Base-by-base conservation (phyloP, 2,113 vertebrate genomes). In the Pimephales promelas region DNA sequence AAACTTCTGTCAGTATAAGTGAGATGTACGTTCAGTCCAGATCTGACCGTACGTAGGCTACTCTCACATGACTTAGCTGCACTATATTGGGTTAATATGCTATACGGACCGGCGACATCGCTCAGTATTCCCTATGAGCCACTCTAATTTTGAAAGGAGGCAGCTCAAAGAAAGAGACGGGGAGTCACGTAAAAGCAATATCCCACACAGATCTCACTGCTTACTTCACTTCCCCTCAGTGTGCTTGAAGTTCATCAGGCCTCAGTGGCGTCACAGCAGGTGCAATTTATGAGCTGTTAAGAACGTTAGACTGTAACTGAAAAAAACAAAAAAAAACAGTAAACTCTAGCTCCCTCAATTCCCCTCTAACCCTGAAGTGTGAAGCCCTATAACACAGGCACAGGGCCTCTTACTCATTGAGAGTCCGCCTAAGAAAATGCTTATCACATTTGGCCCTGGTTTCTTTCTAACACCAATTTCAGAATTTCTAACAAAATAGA, bases 211-310 rank as follows among this genome's bases (percentile, higher is more conserved):
- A 43, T 59, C n/a, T 31, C 31, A 6, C n/a, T 22, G 20, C 70
- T 54, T 54, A 70, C 62, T 70, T 82, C 36, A 68, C 49, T 75
- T 76, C 70, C 84, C 82, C 52, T 74, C 68, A 56, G 77, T 43
- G 31, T 77, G 61, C 77, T 86, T 79, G 26, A 64, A 78, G 81
- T 43, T 88, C 49, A 61, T 26, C 26, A 13, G 62, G 54, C 61
- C 40, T 76, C 9, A 34, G 64, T 61, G 43, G 61, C 56, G 70
- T 83, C 49, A 89, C 91, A 88, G 89, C 91, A 93, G 92, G 91
- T 93, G 92, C 91, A 88, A 93, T 94, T 94, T 93, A 95, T 87
- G 90, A 90, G 89, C 91, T 93, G 93, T 91, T 88, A 89, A 89
- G 89, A 93, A 92, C 71, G 90, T 83, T 85, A 26, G 90, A 89